phyloP scores from a whole-genome alignment of 2,113 vertebrate species.

The Heterocephalus glaber region DNA sequence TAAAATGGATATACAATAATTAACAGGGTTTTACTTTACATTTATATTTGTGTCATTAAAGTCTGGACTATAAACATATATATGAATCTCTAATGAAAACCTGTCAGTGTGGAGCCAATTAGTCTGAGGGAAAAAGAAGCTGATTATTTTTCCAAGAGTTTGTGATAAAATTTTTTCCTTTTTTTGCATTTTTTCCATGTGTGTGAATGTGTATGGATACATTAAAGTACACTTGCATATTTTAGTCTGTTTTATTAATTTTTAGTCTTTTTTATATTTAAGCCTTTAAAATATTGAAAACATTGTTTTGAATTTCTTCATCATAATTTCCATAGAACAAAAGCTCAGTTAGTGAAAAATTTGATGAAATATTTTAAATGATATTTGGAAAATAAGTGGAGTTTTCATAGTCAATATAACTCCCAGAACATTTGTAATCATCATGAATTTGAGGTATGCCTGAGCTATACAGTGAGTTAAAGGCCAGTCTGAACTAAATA shows the following conservation, averaged over 20 bases:
- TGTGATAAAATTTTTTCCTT: neutral
- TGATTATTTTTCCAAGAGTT: neutral
- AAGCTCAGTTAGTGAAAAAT: neutral
- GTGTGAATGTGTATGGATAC: neutral
- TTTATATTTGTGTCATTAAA: neutral
- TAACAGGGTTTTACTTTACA: neutral
- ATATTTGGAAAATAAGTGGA: neutral
- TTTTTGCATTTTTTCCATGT: neutral
- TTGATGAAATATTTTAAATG: constrained; percentile 16
- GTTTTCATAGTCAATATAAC: neutral
- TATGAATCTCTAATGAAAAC: neutral
- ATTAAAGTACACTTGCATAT: accelerated
- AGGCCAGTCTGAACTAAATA: neutral
- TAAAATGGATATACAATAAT: neutral
- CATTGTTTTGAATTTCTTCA: neutral
- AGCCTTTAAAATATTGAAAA: neutral
- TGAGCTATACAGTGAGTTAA: neutral
- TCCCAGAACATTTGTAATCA: neutral
- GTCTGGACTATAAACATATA: neutral
- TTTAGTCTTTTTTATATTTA: no score
- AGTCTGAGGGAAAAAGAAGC: neutral
- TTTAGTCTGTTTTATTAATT: neutral
- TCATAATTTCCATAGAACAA: neutral
- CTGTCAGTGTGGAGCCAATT: neutral
- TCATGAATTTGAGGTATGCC: neutral